A percentile compares a stretch with the other conserved stretches of the same genome.
Evolutionary conservation across 2,113 vertebrate genomes (phyloP).

Genomic region (Nycticebus coucang): DNA sequence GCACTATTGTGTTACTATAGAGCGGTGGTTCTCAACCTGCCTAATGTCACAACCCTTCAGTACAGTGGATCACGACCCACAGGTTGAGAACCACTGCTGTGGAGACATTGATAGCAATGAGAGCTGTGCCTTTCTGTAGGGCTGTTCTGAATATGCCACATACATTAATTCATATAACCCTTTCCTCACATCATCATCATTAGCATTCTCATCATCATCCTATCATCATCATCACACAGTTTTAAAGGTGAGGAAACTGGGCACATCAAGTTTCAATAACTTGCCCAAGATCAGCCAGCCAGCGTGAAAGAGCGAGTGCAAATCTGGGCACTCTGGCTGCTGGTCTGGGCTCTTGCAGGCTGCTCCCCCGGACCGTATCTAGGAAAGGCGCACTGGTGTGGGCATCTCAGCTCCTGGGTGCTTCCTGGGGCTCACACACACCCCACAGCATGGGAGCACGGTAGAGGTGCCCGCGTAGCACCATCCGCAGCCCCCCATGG

Average conservation of each 20-base stretch:
- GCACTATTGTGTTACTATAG: background rate
- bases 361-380: fast-evolving
- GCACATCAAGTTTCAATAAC: background rate
- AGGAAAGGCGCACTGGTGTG: fast-evolving
- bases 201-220: background rate
- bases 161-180: fast-evolving
- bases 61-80: too few species aligned
- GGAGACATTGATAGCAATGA: background rate
- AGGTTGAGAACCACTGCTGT: too few species aligned
- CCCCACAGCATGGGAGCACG: fast-evolving
- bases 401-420: fast-evolving
- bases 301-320: fast-evolving
- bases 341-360: fast-evolving
- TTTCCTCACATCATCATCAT: background rate
- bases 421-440: fast-evolving
- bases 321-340: fast-evolving
- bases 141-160: background rate
- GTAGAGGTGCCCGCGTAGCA: fast-evolving
- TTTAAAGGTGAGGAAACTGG: background rate
- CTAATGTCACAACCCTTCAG: too few species aligned
- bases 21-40: background rate
- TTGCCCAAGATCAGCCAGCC: background rate
- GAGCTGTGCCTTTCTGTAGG: fast-evolving
- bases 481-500: fast-evolving
- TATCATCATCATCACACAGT: background rate